Evolutionary conservation across 1,140 invertebrate species (phyloP).

Genomic region (Tetragonula clypearis): DNA sequence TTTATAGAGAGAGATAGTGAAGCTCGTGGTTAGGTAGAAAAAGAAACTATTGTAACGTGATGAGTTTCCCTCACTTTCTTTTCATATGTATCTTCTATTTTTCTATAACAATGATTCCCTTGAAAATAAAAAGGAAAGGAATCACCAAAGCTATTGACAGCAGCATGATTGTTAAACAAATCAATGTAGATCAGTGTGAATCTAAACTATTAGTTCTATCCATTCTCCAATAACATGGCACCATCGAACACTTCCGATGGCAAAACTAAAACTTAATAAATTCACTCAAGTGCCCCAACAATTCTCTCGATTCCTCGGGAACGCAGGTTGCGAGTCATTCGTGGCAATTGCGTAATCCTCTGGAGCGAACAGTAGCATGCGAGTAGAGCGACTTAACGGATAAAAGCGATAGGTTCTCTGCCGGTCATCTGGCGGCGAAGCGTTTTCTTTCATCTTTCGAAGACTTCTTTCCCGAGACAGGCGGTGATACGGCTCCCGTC

Average conservation of each 20-base stretch:
- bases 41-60: too few relatives aligned
- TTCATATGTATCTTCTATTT: too few relatives aligned
- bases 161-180: too few relatives aligned
- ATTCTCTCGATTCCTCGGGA: not conserved
- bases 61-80: too few relatives aligned
- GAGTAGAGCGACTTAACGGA: constrained; percentile 12
- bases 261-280: not conserved
- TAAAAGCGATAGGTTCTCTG: constrained; percentile 13
- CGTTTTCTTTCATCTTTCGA: constrained; percentile 29
- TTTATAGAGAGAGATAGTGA: not conserved
- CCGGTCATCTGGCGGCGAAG: constrained; percentile 19
- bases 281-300: not conserved
- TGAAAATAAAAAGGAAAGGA: not conserved
- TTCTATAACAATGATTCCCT: too few relatives aligned
- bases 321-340: not conserved
- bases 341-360: not conserved
- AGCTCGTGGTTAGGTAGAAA: not conserved
- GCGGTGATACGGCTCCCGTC: constrained; percentile 34
- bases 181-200: too few relatives aligned
- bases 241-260: too few relatives aligned
- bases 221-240: too few relatives aligned
- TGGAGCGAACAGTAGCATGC: not conserved
- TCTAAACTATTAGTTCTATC: too few relatives aligned
- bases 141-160: too few relatives aligned
- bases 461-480: constrained; percentile 34